A percentile compares a stretch with the other conserved stretches of the same genome.
Evolutionary conservation across 2,113 vertebrate genomes (phyloP).

Genomic region (Oxyura jamaicensis): DNA sequence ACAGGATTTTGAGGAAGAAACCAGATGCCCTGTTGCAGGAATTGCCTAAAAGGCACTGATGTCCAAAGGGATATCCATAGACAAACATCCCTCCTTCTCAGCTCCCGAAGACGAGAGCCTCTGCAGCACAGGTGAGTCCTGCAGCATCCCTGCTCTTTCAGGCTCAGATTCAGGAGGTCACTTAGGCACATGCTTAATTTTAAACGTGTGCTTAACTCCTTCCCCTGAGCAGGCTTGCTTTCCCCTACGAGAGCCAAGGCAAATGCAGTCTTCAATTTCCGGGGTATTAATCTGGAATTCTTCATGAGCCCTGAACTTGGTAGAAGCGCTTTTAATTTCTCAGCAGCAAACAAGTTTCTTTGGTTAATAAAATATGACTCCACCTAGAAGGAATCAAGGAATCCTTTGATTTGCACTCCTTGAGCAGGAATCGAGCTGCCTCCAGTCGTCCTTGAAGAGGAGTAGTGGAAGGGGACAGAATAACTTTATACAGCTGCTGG

Average conservation of each 20-base stretch:
- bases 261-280: neutral
- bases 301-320: neutral
- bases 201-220: neutral
- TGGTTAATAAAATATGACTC: conserved; percentile 18
- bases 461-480: conserved; percentile 8
- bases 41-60: neutral
- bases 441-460: conserved; percentile 8
- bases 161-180: neutral
- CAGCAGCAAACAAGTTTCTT: neutral
- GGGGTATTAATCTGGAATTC: neutral
- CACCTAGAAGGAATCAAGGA: neutral
- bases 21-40: neutral
- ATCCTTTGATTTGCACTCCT: neutral
- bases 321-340: conserved; percentile 28
- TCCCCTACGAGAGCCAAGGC: accelerated
- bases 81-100: neutral
- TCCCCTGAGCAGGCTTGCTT: neutral
- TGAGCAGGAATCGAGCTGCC: neutral
- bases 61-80: neutral
- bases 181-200: neutral
- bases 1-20: accelerated
- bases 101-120: neutral
- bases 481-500: conserved; percentile 39
- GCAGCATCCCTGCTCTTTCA: neutral
- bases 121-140: neutral